phyloP scores from a whole-genome alignment of 2,888 invertebrate species.

The Caenorhabditis angaria region DNA sequence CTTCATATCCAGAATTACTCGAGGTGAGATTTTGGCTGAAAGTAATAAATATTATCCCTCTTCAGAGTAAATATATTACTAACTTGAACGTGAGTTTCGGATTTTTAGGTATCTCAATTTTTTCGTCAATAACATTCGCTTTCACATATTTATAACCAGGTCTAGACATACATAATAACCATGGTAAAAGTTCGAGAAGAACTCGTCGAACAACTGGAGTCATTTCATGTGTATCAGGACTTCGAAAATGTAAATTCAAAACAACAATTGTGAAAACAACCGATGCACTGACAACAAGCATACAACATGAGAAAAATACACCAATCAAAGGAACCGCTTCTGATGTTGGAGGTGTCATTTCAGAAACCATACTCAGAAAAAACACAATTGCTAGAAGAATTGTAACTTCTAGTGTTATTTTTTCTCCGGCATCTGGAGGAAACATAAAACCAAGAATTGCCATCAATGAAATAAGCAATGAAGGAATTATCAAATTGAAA shows the following conservation, averaged over 20 bases:
- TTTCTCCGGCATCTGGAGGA: constrained; percentile 98
- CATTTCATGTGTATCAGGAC: neutral
- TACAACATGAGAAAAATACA: constrained; percentile 69
- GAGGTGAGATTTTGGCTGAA: constrained; percentile 42
- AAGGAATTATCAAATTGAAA: constrained; percentile 98
- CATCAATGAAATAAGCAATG: constrained; percentile 98
- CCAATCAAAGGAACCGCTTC: constrained; percentile 61
- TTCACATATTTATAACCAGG: constrained; percentile 60
- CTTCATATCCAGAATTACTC: constrained; percentile 60
- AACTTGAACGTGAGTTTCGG: constrained; percentile 40
- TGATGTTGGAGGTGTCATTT: constrained; percentile 92
- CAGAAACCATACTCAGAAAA: constrained; percentile 95
- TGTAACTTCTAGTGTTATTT: constrained; percentile 82
- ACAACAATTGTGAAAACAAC: constrained; percentile 70
- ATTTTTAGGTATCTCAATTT: constrained; percentile 35
- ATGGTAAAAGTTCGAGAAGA: constrained; percentile 67
- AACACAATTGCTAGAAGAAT: constrained; percentile 87
- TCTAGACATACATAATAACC: constrained; percentile 66
- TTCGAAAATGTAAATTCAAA: constrained; percentile 58
- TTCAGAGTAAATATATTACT: too few species aligned
- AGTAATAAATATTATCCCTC: too few species aligned
- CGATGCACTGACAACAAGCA: constrained; percentile 67
- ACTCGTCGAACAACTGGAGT: constrained; percentile 31
- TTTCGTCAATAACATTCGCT: constrained; percentile 41
- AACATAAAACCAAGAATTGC: constrained; percentile 96